Evolutionary conservation across 2,888 invertebrate genomes (phyloP), one percentile per base, ranked within the genome.

Genomic region (Furcula furcula): DNA sequence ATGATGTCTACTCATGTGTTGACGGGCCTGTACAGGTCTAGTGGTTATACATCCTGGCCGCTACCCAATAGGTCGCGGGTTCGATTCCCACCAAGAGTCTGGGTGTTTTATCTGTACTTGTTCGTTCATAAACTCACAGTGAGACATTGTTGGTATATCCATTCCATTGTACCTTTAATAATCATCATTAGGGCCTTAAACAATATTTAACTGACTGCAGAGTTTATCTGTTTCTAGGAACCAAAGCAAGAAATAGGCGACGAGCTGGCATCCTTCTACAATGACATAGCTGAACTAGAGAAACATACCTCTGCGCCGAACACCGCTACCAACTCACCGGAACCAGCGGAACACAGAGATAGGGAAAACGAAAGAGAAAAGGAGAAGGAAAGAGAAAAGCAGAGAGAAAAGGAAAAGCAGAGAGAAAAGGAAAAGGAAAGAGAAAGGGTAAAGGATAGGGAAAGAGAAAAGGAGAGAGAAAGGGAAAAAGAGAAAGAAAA

Each of bases 211-310:
- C n/a, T n/a, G n/a, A n/a, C n/a, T n/a, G n/a, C n/a, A n/a, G 2
- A 21, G 1, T 1, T n/a, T 25, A n/a, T 9, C 7, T 36, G 43
- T n/a, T 31, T 40, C 34, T 60, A 69, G 59, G 79, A 76, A 37
- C 49, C 59, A 2, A 80, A 76, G 36, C 74, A 72, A 36, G 82
- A 81, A 36, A 82, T 90, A 7, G 81, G 84, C 11, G 89, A 89
- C 13, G 90, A 90, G 36, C 64, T 91, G 0, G 70, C 79, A 12
- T 90, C 89, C 0, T 91, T 91, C 74, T 91, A 91, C 76, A 90
- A 76, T 46, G 91, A 91, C 40, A 74, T 91, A 14, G 91, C 90
- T 0, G 79, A 86, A 28, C 42, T 90, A 1, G 90, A 91, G 48
- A 82, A 84, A 25, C 49, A 56, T 0, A 36, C 60, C 0, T 50